Evolutionary conservation across 64 coral and sea anemone species (phyloP).

Genomic region (Trachythela sp.): DNA sequence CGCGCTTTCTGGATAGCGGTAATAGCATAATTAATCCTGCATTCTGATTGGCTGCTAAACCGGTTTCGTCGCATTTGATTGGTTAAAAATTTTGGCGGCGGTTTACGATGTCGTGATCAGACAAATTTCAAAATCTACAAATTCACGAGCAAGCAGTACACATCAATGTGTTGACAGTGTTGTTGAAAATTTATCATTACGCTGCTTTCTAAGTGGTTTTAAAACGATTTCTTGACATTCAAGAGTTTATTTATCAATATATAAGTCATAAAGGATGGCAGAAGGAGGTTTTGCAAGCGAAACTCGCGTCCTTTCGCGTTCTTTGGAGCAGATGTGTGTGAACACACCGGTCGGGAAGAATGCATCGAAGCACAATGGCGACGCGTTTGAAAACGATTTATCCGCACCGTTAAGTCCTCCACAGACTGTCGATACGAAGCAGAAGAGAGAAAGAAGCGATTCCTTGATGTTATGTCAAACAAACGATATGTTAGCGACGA

Average conservation of each 20-base stretch:
- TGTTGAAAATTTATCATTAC: background rate
- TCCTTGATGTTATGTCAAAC: background rate
- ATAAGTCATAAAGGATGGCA: background rate
- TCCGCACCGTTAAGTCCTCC: background rate
- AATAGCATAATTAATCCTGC: background rate
- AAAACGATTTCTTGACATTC: background rate
- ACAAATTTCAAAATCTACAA: background rate
- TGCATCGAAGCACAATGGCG: background rate
- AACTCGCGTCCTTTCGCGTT: background rate
- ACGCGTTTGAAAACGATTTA: background rate
- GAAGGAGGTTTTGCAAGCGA: background rate
- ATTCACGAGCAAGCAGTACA: background rate
- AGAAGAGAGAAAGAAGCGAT: conserved; percentile 19
- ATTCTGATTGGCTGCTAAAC: background rate
- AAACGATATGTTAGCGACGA: background rate
- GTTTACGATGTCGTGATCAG: background rate
- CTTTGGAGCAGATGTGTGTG: background rate
- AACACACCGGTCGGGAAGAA: background rate
- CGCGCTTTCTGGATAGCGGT: background rate
- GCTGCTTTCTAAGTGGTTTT: background rate
- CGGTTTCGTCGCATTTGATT: background rate
- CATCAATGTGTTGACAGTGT: background rate
- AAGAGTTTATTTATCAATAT: background rate
- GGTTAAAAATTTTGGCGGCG: background rate
- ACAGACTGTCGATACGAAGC: background rate